Evolutionary conservation across 2,797 vertebrate species (phyloP), one percentile per base, ranked within the genome.

Genomic region (Prunella strophiata): DNA sequence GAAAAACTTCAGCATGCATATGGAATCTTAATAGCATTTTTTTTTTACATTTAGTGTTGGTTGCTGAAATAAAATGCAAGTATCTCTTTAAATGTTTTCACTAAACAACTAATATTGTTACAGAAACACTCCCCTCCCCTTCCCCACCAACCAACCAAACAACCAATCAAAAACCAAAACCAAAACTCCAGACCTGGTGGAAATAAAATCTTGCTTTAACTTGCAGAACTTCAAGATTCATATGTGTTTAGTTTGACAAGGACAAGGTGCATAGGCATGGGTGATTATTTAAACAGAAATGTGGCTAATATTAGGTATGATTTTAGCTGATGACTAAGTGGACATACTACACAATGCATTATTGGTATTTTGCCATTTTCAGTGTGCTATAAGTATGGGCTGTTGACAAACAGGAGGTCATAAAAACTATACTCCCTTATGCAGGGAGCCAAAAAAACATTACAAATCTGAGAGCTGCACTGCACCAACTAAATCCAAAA

Each of bases 361-460:
- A 13, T 29, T 5, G 6, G 8, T 63, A 30, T 79, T 85, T 66
- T 65, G 12, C 12, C 22, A 67, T 74, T 86, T 57, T 77, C 48
- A 66, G 3, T 40, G 5, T 29, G 19, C 26, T 55, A 0, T 45
- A 67, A 38, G 10, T 27, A 43, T 17, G 3, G 7, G 20, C 3
- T 85, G 4, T 43, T 67, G 40, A 63, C 20, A 80, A 77, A 43
- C 2, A 16, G 0, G 4, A 26, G 57, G 8, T 34, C 9, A 15
- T 32, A 48, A 51, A 61, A 83, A 5, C 5, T 18, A 3, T 51
- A 30, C 4, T 77, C 6, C 13, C 18, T 17, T 4, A 26, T 16
- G 47, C 2, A 51, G 2, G 7, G 3, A 59, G 7, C 1, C 1
- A 50, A 54, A 77, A 48, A 61, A 18, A 0, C 26, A 34, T 22